Conservation (phyloP, 2,113 vertebrate species). For the Leiothrix lutea region DNA sequence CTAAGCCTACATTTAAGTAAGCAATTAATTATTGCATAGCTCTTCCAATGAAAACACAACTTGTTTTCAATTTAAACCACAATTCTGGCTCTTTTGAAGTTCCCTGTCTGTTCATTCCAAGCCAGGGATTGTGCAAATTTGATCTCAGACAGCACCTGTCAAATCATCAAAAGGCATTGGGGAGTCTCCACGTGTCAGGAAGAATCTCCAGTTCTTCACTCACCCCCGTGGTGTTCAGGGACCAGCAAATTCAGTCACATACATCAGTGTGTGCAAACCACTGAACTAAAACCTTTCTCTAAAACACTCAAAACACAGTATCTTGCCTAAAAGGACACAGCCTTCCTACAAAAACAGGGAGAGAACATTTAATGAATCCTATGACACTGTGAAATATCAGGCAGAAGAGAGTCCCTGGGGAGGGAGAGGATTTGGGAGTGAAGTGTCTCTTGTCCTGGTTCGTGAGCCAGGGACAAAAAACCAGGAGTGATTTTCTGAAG, state of each 20-base stretch:
- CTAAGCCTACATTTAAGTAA: conserved; percentile 18
- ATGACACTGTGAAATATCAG: background rate
- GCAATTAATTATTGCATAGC: conserved; percentile 4
- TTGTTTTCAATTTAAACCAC: conserved; percentile 26
- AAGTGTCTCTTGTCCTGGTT: background rate
- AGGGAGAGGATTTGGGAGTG: background rate
- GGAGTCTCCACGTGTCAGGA: background rate
- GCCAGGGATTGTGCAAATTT: background rate
- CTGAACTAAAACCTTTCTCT: background rate
- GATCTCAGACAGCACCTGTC: background rate
- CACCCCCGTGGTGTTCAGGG: background rate
- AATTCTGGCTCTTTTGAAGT: conserved; percentile 9
- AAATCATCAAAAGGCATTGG: background rate
- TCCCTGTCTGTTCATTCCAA: background rate
- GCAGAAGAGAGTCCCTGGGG: background rate
- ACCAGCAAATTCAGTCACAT: background rate
- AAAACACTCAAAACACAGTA: background rate
- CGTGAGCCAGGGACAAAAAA: background rate
- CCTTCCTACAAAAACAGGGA: background rate
- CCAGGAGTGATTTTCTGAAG: background rate
- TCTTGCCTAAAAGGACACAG: background rate
- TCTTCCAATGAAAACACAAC: background rate
- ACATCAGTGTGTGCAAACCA: background rate
- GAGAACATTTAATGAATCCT: background rate
- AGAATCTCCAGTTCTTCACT: background rate